Conservation (phyloP, 2,113 vertebrate species). For the Emydura subglobosa region DNA sequence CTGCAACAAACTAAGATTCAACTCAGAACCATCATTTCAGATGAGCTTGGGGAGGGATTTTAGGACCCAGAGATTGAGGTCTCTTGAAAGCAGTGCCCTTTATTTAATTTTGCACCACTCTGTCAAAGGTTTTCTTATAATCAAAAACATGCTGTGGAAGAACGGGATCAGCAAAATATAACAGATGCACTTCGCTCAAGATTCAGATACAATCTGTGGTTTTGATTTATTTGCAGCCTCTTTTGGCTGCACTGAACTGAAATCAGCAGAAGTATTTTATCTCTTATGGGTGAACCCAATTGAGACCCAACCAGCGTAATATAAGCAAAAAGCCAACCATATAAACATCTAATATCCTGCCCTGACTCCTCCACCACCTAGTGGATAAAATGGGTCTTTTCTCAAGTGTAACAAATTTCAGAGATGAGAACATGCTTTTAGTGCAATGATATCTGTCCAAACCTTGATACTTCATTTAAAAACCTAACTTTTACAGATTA, state of each 20-base stretch:
- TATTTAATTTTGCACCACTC: too few species aligned
- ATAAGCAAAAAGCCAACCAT: not conserved
- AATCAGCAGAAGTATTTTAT: not conserved
- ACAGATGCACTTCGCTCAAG: rapidly evolving
- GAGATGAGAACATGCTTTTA: not conserved
- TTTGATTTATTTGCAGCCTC: rapidly evolving
- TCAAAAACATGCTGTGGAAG: too few species aligned
- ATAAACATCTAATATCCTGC: not conserved
- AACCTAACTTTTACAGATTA: not conserved
- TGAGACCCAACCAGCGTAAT: not conserved
- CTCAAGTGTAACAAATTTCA: not conserved
- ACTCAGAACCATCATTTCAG: not conserved
- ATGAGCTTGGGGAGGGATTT: not conserved
- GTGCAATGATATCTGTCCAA: not conserved
- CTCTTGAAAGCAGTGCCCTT: not conserved
- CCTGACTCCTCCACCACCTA: not conserved
- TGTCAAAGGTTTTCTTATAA: too few species aligned
- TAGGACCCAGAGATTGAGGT: not conserved
- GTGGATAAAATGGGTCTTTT: not conserved
- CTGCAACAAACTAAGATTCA: not conserved
- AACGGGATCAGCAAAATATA: not conserved
- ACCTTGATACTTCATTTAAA: not conserved
- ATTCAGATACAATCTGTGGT: not conserved
- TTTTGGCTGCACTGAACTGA: not conserved
- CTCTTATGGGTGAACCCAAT: not conserved